These are phyloP conservation scores for Eurystomus glaucurus DNA, from an alignment of 2,797 vertebrate species.

Conservation along the genomic window DNA sequence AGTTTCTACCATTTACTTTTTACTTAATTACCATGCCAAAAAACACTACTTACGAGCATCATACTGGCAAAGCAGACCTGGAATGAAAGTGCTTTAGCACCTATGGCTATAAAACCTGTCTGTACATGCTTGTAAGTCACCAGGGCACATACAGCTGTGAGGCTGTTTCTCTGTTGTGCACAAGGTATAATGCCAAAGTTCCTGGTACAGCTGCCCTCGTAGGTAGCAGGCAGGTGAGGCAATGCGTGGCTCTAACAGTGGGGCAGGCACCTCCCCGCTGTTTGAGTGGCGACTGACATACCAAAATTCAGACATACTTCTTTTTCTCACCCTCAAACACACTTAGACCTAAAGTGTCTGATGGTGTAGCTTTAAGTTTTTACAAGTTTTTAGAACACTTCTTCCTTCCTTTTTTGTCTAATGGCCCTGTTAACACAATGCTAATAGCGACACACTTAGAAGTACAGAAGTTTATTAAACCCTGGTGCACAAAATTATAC, in stretches of 20 bases:
- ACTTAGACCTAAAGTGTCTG: not conserved
- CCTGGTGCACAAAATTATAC: not conserved
- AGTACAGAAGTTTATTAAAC: not conserved
- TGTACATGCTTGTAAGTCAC: not conserved
- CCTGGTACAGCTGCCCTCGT: not conserved
- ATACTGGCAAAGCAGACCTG: not conserved
- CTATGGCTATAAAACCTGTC: slow-evolving; percentile 14
- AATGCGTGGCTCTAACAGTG: not conserved
- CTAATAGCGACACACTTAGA: not conserved
- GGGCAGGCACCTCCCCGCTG: not conserved
- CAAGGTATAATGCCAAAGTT: not conserved
- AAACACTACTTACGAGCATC: not conserved
- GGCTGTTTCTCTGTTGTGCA: not conserved
- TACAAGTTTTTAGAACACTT: not conserved
- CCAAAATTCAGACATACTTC: not conserved
- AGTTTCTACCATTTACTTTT: slow-evolving; percentile 2
- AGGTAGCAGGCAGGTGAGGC: not conserved
- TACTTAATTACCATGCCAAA: slow-evolving; percentile 25
- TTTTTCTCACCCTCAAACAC: not conserved
- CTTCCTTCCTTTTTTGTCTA: not conserved
- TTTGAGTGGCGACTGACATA: not conserved
- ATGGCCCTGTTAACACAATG: not conserved
- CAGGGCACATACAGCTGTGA: not conserved
- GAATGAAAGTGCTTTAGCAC: not conserved
- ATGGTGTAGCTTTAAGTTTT: not conserved